These are phyloP conservation scores for Parapristionchus giblindavisi DNA, from an alignment of 2,888 invertebrate genomes.

Conservation along the genomic window DNA sequence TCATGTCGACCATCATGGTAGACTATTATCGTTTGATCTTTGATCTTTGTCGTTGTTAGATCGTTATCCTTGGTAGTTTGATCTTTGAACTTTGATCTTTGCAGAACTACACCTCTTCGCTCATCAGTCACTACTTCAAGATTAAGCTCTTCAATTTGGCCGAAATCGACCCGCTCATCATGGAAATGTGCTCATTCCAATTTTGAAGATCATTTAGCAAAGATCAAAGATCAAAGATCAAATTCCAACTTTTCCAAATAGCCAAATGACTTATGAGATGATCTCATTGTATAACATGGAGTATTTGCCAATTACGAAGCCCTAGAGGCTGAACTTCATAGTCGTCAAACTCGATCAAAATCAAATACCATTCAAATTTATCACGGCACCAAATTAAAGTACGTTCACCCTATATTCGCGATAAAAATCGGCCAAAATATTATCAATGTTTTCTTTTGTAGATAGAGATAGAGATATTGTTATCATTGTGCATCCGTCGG, in stretches of 20 bases:
- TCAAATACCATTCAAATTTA: too few species aligned
- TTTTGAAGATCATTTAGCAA: constrained; percentile 1
- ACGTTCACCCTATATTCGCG: too few species aligned
- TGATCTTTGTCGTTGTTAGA: neutral
- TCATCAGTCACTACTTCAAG: constrained; percentile 36
- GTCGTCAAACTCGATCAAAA: too few species aligned
- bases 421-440: too few species aligned
- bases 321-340: neutral
- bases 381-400: too few species aligned
- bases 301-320: neutral
- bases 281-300: neutral
- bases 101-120: constrained; percentile 19
- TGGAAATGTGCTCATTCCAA: constrained; percentile 30
- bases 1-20: constrained; percentile 36
- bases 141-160: constrained; percentile 26
- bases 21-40: too few species aligned
- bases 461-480: too few species aligned
- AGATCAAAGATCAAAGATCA: neutral
- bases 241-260: neutral
- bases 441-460: too few species aligned
- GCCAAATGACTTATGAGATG: neutral
- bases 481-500: too few species aligned
- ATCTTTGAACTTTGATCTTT: neutral
- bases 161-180: constrained; percentile 13
- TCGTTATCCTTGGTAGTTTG: neutral